These are phyloP conservation scores for Myotis findleyi DNA, from an alignment of 2,797 vertebrate genomes.

Conservation along the genomic window DNA sequence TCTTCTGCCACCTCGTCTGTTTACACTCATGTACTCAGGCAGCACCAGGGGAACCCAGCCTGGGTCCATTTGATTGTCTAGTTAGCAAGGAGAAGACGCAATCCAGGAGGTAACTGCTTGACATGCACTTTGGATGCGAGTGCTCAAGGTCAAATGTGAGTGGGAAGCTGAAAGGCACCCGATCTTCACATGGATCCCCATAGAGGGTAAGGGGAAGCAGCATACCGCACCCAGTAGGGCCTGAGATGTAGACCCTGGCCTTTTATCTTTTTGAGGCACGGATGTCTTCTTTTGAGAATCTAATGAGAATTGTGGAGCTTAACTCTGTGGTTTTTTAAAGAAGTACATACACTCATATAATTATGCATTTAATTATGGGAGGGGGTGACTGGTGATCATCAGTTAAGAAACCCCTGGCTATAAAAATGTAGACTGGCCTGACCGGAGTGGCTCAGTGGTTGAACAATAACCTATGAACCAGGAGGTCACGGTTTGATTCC, in stretches of 20 bases:
- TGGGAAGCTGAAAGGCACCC: neutral
- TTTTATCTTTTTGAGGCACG: neutral
- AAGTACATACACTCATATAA: neutral
- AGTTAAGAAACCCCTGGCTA: neutral
- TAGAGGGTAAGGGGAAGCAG: neutral
- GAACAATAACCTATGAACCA: too few species aligned
- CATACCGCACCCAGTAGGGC: fast-evolving
- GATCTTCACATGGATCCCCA: fast-evolving
- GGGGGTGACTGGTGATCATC: neutral
- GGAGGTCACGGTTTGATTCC: too few species aligned
- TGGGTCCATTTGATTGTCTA: neutral
- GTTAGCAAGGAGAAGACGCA: too few species aligned
- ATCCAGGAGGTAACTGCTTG: neutral
- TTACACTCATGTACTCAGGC: fast-evolving
- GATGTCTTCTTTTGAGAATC: neutral
- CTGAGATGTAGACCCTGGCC: neutral
- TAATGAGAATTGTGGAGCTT: neutral
- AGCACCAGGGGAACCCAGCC: neutral
- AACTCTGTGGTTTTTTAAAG: neutral
- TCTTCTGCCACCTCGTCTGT: fast-evolving
- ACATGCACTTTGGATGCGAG: neutral
- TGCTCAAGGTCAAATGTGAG: neutral
- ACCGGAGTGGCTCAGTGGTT: too few species aligned
- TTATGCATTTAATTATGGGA: neutral
- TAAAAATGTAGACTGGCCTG: neutral